phyloP scores from a whole-genome alignment of 2,888 invertebrate species.

The Caenorhabditis afra region DNA sequence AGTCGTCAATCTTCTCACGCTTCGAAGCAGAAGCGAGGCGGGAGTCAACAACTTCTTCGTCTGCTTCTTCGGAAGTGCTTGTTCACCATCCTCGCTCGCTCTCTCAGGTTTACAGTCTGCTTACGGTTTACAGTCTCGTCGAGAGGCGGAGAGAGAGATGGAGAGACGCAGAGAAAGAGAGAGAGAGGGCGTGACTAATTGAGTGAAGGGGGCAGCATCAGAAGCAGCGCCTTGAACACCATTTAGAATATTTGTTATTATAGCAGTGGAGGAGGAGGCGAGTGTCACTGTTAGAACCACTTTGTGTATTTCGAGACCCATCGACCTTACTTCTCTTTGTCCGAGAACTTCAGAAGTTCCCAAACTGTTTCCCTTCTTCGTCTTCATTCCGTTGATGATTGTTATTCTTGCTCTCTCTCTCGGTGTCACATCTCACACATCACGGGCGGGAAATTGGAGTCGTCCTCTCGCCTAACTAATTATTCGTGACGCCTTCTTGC shows the following conservation, averaged over 20 bases:
- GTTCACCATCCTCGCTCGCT: conserved; percentile 24
- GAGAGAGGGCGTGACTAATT: conserved; percentile 54
- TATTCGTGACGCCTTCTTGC: conserved; percentile 44
- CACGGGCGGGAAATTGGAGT: conserved; percentile 18
- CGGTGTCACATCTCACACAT: conserved; percentile 7
- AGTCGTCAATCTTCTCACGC: conserved; percentile 52
- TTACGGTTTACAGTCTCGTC: conserved; percentile 40
- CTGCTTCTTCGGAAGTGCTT: conserved; percentile 3
- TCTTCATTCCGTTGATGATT: too few relatives aligned
- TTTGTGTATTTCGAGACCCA: conserved; percentile 1
- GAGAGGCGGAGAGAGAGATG: conserved; percentile 6
- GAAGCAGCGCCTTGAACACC: conserved; percentile 55
- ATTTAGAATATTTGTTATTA: conserved; percentile 53
- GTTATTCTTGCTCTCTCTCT: background rate
- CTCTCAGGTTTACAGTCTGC: conserved; percentile 20
- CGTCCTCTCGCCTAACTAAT: conserved; percentile 21
- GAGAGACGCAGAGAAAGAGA: conserved; percentile 41
- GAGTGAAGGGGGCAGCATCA: conserved; percentile 40
- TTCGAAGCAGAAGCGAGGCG: conserved; percentile 32
- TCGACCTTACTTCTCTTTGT: background rate
- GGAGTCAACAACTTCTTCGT: conserved; percentile 18
- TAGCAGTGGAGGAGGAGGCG: conserved; percentile 29
- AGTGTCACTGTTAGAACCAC: conserved; percentile 55
- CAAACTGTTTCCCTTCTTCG: too few relatives aligned
- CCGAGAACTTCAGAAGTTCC: too few relatives aligned